Evolutionary conservation across 2,113 vertebrate genomes (phyloP).

Genomic region (Catharus minimus): DNA sequence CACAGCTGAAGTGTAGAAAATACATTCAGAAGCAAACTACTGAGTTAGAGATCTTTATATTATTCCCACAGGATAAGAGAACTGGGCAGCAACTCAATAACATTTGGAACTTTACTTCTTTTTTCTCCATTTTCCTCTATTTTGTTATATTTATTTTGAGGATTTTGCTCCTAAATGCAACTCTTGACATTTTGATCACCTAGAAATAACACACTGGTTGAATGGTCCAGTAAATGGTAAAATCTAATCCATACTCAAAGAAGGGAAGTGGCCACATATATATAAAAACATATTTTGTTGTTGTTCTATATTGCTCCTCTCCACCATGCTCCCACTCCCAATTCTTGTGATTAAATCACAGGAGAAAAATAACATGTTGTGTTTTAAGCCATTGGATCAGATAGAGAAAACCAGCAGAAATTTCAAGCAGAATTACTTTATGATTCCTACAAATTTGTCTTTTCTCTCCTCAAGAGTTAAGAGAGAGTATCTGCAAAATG

Average conservation of each 20-base stretch:
- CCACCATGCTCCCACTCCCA: rapidly evolving
- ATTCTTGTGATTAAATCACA: neutral
- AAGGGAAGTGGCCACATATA: neutral
- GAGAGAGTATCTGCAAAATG: neutral
- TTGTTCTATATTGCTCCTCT: neutral
- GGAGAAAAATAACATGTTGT: neutral
- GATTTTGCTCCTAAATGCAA: neutral
- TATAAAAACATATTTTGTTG: neutral
- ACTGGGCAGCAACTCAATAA: neutral
- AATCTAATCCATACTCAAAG: neutral
- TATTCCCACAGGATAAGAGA: neutral
- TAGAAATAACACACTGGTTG: neutral
- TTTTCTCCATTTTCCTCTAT: neutral
- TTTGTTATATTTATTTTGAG: neutral
- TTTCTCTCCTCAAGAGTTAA: neutral
- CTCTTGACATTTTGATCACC: neutral
- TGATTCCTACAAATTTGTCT: neutral
- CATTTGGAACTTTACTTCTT: neutral
- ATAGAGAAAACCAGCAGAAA: neutral
- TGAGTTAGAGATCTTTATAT: neutral
- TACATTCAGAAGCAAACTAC: neutral
- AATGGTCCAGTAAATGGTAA: neutral
- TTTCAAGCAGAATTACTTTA: neutral
- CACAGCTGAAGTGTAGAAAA: neutral
- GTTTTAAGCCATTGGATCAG: neutral